Base-by-base conservation (phyloP, 2,888 invertebrate genomes). In the Epsilonema sp. region DNA sequence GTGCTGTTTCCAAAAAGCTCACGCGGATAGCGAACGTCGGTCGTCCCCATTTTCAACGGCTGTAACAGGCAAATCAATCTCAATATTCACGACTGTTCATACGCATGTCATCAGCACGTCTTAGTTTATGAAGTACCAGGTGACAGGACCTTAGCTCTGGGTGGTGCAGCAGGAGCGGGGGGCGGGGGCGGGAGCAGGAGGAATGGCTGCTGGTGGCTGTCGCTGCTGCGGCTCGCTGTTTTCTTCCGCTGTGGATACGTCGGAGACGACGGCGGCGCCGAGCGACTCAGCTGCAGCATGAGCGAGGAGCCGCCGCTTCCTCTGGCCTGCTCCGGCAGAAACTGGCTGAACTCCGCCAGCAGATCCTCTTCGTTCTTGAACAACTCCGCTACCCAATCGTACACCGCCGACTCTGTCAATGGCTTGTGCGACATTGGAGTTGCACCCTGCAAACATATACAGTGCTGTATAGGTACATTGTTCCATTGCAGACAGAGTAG, bases 331-430 rank as follows among this genome's bases (percentile, higher is more conserved):
- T 94, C 94, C 0, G 94, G 94, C 46, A 99, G 70, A 67, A 97
- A 97, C 70, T 94, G 90, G 0, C 90, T 89, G 65, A 99, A 97
- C 68, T 99, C 97, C 1, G 82, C 78, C 43, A 99, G 67, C 16
- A 99, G 70, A 66, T 99, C 97, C 61, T 89, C 86, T 64, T 99
- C 92, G 66, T 92, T 85, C 67, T 90, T 86, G 65, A 99, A 99
- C 42, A 99, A 72, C 62, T 85, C 85, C 1, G 94, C 89, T 50
- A 99, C 87, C 70, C 79, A 74, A 42, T 60, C 45, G 64, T 90
- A 94, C 1, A 97, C 94, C 67, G 97, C 92, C 49, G 85, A 84
- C 65, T 97, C 94, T 0, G 89, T 90, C 55, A 92, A 76, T 13
- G 42, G 40, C 24, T 41, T 42, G n/a, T n/a, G n/a, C n/a, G n/a